Evolutionary conservation across 2,113 vertebrate genomes (phyloP), one percentile per base, ranked within the genome.

Genomic region (Pluvialis apricaria): DNA sequence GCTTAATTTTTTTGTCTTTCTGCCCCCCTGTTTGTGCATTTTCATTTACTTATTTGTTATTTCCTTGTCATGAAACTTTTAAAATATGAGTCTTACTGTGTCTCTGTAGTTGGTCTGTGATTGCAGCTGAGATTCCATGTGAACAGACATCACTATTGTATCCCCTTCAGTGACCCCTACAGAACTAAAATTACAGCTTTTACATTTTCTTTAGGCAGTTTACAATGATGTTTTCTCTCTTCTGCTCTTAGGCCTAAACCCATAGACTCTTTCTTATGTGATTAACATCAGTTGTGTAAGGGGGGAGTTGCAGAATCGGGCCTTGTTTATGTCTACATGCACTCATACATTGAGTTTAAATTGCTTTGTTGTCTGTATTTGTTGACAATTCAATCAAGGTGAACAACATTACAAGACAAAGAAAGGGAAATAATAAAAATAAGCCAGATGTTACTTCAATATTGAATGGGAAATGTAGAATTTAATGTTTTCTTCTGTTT

Each of bases 111-210:
- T 4, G 3, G 3, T 68, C 82, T 93, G 77, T 87, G 61, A 88
- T 47, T 86, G 47, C 55, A 57, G 26, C 34, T 86, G 61, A 95
- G 60, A 70, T 83, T 90, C 66, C 34, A 11, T 38, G 26, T 68
- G 49, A 87, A 72, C 47, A 88, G 54, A 58, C 21, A 87, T 52
- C 31, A n/a, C n/a, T 68, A 64, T 28, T 52, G 10, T 57, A 95
- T 86, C 26, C 16, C 15, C 75, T 76, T 89, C 86, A 83, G 26
- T 94, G 73, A 86, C 28, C 34, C 38, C 18, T 51, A 75, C 8
- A 45, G 73, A 92, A 78, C 31, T 82, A 73, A 96, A 89, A 92
- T 93, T 77, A 58, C 32, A 66, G 60, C 26, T 91, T 87, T 95
- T 71, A n/a, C 55, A 57, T 94, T 80, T 69, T 20, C 25, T 86